Base-by-base conservation (phyloP, 2,797 vertebrate genomes). In the Novumbra hubbsi region DNA sequence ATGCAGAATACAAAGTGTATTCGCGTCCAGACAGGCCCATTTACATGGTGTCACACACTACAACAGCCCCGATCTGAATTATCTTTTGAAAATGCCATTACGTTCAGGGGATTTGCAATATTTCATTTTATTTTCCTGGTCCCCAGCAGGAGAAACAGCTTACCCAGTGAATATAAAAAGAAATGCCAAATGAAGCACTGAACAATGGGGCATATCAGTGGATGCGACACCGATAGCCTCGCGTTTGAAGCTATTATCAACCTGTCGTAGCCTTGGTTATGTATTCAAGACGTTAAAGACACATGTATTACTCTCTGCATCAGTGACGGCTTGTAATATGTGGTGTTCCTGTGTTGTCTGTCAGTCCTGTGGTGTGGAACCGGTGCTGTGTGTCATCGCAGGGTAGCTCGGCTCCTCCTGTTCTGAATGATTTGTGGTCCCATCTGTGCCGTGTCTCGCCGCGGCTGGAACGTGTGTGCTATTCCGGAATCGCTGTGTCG, bases 41-140 rank as follows among this genome's bases (percentile, higher is more conserved):
- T 57, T 11, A 57, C 55, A 24, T 57, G 55, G 21, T 57, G 55
- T 57, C 55, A 57, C 55, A 57, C 50, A 55, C 50, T 57, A 63
- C 62, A 63, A 17, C 15, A 63, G 60, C 24, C 9, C 60, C 15
- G 62, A 30, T 63, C 24, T 27, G 27, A 63, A 63, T 28, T 17
- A 63, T 30, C 62, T 63, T 63, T 30, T 28, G 27, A 63, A 30
- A 63, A 63, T 4, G 27, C 27, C 11, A 24, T 57, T 57, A 30
- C 62, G 14, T 17, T 28, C 14, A 27, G 62, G 27, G 30, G 62
- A 63, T 63, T 24, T 24, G 57, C n/a, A 15, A 15, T 27, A 62
- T 62, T 63, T 27, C 62, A 30, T 63, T 15, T 63, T 63, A 27
- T 63, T 30, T 15, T n/a, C n/a, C 30, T 30, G 14, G 27, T 27